phyloP scores from a whole-genome alignment of 2,888 invertebrate genomes.

The Cheilosia scutellata region DNA sequence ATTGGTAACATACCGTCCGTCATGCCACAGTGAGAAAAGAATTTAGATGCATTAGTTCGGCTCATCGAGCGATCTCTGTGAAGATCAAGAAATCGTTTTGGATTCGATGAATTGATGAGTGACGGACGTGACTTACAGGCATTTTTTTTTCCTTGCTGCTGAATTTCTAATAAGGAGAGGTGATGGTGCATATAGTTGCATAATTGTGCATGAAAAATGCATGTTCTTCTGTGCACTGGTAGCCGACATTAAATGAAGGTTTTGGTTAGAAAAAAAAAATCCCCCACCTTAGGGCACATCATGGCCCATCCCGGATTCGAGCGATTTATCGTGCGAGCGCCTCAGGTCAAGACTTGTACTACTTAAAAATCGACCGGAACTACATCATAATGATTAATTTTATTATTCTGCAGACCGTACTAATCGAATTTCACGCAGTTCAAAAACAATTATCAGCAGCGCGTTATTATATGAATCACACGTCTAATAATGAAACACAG shows the following conservation, averaged over 20 bases:
- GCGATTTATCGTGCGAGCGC: too few relatives aligned
- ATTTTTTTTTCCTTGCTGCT: not conserved
- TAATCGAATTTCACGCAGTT: too few relatives aligned
- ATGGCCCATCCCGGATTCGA: too few relatives aligned
- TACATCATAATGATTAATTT: too few relatives aligned
- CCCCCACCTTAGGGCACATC: not conserved
- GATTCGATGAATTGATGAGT: conserved; percentile 17
- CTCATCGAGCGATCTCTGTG: not conserved
- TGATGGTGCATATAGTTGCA: conserved; percentile 12
- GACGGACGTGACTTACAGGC: not conserved
- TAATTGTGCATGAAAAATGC: not conserved
- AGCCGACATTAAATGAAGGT: too few relatives aligned
- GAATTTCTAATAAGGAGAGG: conserved; percentile 5
- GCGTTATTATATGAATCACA: too few relatives aligned
- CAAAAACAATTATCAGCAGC: too few relatives aligned
- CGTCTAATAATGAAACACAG: too few relatives aligned
- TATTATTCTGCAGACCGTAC: too few relatives aligned
- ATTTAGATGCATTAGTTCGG: conserved; percentile 37
- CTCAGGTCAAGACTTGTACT: too few relatives aligned
- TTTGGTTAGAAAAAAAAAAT: too few relatives aligned
- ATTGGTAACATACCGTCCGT: conserved; percentile 22
- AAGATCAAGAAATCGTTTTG: conserved; percentile 5
- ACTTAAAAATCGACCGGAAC: too few relatives aligned
- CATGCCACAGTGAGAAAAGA: conserved; percentile 14
- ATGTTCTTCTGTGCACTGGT: not conserved